phyloP scores from a whole-genome alignment of 2,113 vertebrate genomes.

The Psophia crepitans region DNA sequence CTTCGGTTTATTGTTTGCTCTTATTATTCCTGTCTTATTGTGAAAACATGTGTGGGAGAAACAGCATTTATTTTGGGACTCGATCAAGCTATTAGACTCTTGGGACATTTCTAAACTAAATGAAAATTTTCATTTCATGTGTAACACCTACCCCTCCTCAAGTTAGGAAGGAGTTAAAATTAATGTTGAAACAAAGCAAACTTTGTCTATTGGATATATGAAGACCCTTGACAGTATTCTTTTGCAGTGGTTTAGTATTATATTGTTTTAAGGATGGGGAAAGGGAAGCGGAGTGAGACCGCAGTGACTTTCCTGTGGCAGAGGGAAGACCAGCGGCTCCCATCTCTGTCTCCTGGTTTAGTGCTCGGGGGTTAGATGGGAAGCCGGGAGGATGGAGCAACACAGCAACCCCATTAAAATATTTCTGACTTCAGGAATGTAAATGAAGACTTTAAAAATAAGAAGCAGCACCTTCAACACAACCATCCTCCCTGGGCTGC shows the following conservation, averaged over 20 bases:
- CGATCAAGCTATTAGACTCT: conserved; percentile 36
- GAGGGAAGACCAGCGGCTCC: neutral
- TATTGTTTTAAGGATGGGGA: neutral
- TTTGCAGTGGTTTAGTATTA: fast-evolving
- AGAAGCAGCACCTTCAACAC: neutral
- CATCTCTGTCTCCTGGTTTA: neutral
- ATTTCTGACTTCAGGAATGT: neutral
- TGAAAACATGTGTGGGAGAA: conserved; percentile 31
- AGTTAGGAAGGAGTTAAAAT: neutral
- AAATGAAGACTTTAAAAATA: neutral
- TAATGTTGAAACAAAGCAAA: neutral
- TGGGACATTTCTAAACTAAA: conserved; percentile 13
- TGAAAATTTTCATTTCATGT: conserved; percentile 53
- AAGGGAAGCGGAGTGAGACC: neutral
- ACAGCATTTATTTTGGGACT: neutral
- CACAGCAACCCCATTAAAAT: neutral
- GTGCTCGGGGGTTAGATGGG: neutral
- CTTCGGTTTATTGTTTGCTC: conserved; percentile 48
- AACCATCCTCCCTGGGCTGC: neutral
- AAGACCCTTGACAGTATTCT: neutral
- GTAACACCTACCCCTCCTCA: neutral
- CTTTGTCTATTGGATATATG: neutral
- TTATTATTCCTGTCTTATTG: conserved; percentile 36
- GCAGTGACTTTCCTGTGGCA: neutral
- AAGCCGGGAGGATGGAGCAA: neutral